phyloP scores from a whole-genome alignment of 2,113 vertebrate genomes.

The Tonatia bakeri region DNA sequence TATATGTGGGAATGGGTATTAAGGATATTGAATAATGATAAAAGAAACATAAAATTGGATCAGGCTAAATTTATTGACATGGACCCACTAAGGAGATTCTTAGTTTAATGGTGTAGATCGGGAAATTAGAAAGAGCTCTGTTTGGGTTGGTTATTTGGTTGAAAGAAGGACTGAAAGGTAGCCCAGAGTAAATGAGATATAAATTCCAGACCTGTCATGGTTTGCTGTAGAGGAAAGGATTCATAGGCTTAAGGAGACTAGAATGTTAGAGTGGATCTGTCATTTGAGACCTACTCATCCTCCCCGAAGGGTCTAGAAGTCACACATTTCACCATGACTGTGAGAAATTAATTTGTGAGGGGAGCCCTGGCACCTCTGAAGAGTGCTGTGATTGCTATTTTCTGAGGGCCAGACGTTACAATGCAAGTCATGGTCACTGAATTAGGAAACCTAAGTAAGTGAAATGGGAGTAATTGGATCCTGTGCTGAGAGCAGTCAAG shows the following conservation, averaged over 20 bases:
- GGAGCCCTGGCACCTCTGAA: background rate
- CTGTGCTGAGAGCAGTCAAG: background rate
- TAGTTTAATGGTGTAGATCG: background rate
- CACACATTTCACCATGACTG: background rate
- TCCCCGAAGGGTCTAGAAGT: background rate
- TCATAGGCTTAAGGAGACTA: background rate
- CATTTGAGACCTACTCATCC: background rate
- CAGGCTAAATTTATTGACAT: background rate
- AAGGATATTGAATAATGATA: background rate
- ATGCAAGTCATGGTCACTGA: background rate
- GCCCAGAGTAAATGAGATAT: background rate
- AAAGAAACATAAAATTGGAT: background rate
- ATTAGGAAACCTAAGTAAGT: background rate
- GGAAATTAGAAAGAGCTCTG: background rate
- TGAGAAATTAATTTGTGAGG: background rate
- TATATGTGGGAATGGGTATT: background rate
- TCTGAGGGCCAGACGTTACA: background rate
- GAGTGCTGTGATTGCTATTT: background rate
- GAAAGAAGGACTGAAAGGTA: background rate
- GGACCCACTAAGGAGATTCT: background rate
- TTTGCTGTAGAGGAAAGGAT: background rate
- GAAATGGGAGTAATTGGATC: background rate
- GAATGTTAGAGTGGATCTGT: background rate
- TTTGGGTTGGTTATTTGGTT: background rate
- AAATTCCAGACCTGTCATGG: background rate